Conservation (phyloP, 2,113 vertebrate genomes). For the Pterocles gutturalis region DNA sequence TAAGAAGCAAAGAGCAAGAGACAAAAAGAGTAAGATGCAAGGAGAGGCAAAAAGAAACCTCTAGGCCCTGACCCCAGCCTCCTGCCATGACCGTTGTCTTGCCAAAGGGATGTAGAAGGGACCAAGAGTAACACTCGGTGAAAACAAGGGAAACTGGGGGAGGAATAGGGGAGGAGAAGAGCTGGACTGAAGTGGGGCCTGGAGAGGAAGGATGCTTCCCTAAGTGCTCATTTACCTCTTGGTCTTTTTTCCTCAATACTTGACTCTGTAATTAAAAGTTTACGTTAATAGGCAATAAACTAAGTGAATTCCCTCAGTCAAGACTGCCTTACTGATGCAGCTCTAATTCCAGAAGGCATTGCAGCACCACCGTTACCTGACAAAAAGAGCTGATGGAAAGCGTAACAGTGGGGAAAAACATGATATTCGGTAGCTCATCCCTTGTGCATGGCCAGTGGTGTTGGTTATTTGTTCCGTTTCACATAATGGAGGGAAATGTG, state of each 20-base stretch:
- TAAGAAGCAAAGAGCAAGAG: neutral
- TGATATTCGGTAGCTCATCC: neutral
- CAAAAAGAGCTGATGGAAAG: neutral
- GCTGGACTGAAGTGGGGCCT: neutral
- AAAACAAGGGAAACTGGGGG: neutral
- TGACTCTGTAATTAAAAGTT: neutral
- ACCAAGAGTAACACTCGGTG: accelerated
- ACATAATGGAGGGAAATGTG: neutral
- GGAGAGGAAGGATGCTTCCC: neutral
- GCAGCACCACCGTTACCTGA: neutral
- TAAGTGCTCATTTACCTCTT: neutral
- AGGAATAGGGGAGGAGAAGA: neutral
- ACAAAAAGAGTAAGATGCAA: neutral
- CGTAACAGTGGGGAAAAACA: neutral
- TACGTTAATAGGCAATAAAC: neutral
- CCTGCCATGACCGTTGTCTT: accelerated
- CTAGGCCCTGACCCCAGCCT: neutral
- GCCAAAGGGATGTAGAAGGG: neutral
- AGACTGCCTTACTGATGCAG: neutral
- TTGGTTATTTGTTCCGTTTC: accelerated
- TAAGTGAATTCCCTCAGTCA: neutral
- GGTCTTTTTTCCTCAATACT: neutral
- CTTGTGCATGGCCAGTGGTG: neutral
- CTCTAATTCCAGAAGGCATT: neutral
- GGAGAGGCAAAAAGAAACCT: neutral